Evolutionary conservation across 2,113 vertebrate species (phyloP).

Genomic region (Mustela nigripes): DNA sequence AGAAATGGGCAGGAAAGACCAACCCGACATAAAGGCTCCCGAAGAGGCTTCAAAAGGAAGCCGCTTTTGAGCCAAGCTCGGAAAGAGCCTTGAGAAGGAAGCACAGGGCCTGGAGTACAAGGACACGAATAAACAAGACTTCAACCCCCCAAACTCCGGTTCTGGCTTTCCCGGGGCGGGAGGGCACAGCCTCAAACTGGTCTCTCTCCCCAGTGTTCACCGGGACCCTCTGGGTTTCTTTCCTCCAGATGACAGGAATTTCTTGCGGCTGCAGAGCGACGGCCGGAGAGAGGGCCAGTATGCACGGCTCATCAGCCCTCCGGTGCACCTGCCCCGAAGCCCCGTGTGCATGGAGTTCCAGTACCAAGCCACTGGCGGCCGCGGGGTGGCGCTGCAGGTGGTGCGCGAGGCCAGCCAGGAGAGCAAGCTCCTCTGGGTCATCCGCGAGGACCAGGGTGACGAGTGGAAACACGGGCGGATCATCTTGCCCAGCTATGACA

Average conservation of each 20-base stretch:
- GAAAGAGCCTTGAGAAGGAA: not conserved
- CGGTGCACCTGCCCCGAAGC: constrained; percentile 91
- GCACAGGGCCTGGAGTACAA: not conserved
- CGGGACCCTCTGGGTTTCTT: constrained; percentile 49
- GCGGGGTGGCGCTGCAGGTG: constrained; percentile 92
- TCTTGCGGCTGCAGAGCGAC: constrained; percentile 92
- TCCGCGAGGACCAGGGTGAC: constrained; percentile 94
- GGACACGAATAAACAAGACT: not conserved
- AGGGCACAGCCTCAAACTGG: not conserved
- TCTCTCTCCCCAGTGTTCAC: constrained; percentile 14
- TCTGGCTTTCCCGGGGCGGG: not conserved
- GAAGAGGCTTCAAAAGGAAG: not conserved
- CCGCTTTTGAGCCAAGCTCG: not conserved
- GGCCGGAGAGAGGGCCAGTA: constrained; percentile 91
- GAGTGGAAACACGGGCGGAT: constrained; percentile 96
- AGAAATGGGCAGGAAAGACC: not conserved
- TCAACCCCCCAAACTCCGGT: not conserved
- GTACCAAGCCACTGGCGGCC: constrained; percentile 94
- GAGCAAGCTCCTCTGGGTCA: constrained; percentile 94
- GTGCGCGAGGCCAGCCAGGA: constrained; percentile 93
- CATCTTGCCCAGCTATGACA: constrained; percentile 95
- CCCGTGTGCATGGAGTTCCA: constrained; percentile 96
- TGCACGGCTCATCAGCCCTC: constrained; percentile 94
- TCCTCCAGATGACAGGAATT: constrained; percentile 90
- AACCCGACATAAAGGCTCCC: not conserved